Evolutionary conservation across 2,888 invertebrate species (phyloP).

Genomic region (Pachycephus smyrnensis): DNA sequence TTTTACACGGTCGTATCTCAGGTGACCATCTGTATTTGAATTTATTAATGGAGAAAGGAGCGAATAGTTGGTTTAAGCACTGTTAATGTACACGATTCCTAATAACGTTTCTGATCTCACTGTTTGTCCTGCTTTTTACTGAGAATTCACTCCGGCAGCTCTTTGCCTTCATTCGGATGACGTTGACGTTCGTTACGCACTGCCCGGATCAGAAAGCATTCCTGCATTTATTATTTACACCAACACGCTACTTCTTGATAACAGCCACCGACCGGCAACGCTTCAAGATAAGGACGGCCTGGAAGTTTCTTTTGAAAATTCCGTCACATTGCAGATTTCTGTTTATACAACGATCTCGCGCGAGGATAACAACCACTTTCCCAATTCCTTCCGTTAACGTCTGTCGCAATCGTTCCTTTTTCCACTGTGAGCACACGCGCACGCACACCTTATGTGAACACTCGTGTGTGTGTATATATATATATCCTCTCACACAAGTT

Average conservation of each 20-base stretch:
- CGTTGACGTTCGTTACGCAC: neutral
- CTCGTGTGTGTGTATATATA: neutral
- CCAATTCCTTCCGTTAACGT: neutral
- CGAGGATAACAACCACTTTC: neutral
- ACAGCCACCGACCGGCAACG: neutral
- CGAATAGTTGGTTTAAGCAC: neutral
- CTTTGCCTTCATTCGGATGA: neutral
- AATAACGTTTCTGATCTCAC: neutral
- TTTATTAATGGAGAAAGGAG: neutral
- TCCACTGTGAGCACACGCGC: neutral
- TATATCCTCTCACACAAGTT: neutral
- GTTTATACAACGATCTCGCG: neutral
- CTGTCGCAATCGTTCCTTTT: neutral
- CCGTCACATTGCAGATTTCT: neutral
- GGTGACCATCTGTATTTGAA: neutral
- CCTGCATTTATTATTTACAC: neutral
- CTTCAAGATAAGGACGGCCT: neutral
- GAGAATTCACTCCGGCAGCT: neutral
- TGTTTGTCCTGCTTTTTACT: neutral
- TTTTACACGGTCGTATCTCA: neutral
- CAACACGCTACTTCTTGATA: neutral
- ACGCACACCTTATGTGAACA: neutral
- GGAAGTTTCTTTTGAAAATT: neutral
- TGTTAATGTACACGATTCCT: neutral
- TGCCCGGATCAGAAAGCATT: conserved; percentile 3